Base-by-base conservation (phyloP, 2,888 invertebrate species). In the Tachystola acroxantha region DNA sequence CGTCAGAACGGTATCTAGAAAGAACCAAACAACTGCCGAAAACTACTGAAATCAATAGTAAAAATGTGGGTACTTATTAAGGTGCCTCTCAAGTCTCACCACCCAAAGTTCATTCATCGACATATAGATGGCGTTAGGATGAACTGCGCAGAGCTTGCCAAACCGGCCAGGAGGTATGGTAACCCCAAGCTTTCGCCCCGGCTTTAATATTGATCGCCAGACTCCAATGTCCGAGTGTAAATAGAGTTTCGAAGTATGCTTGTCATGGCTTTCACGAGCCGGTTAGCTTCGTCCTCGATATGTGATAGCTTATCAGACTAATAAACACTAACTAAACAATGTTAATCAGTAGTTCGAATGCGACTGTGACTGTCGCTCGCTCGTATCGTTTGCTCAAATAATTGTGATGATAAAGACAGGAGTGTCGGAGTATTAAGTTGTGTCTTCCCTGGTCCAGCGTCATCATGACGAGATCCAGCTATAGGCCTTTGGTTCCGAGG, bases 381-480 rank as follows among this genome's bases (percentile, higher is more conserved):
- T 45, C 76, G 81, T 57, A 59, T 56, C 55, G 48, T 57, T 64
- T 57, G 63, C 57, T 69, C 63, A 64, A 59, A 61, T 53, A 55
- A 24, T 9, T 50, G 50, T 43, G 39, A 33, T 48, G 42, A 36
- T 39, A 32, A 30, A 5, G 11, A 3, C n/a, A n/a, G n/a, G n/a
- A n/a, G n/a, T n/a, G n/a, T n/a, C n/a, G n/a, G n/a, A n/a, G n/a
- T n/a, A 6, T 20, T 25, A 5, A 12, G 10, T 20, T 20, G 2
- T 20, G 25, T 5, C 6, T 20, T 22, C 20, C 16, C n/a, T 1
- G 11, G 7, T 32, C 10, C 9, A 10, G 24, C n/a, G 3, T 35
- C 40, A 64, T 57, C 46, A 85, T 86, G 86, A 82, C 86, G 12
- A 68, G 86, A 40, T 85, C 86, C 32, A 78, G 79, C 50, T 86